phyloP scores from a whole-genome alignment of 1,140 invertebrate species.

The Drosophila repletoides region DNA sequence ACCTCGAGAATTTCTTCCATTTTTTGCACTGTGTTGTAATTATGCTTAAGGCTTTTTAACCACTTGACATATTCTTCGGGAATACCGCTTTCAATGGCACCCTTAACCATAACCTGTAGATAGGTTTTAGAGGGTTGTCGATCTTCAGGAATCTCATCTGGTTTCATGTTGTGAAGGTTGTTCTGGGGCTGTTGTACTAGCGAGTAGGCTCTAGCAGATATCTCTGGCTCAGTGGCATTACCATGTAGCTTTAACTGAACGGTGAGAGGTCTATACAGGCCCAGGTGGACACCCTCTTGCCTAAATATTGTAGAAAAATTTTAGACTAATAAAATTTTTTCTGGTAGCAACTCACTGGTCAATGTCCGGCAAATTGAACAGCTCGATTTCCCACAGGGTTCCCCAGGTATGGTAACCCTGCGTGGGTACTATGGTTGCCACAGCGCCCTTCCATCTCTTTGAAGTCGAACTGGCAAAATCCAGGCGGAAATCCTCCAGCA shows the following conservation, averaged over 20 bases:
- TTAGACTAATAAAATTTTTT: neutral
- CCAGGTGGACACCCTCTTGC: slow-evolving; percentile 58
- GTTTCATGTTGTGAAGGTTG: slow-evolving; percentile 23
- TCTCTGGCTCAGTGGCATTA: neutral
- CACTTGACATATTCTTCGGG: slow-evolving; percentile 53
- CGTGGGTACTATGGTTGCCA: slow-evolving; percentile 69
- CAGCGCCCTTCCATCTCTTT: slow-evolving; percentile 55
- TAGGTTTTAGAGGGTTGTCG: slow-evolving; percentile 73
- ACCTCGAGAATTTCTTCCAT: slow-evolving; percentile 50
- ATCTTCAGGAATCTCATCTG: slow-evolving; percentile 22
- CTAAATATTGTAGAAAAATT: slow-evolving; percentile 15
- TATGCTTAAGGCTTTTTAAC: slow-evolving; percentile 59
- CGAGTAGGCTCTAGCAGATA: slow-evolving; percentile 52
- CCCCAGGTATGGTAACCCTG: slow-evolving; percentile 44
- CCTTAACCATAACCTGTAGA: slow-evolving; percentile 67
- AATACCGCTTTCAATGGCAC: slow-evolving; percentile 63
- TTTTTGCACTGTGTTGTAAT: slow-evolving; percentile 28
- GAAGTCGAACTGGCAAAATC: slow-evolving; percentile 43
- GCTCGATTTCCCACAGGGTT: slow-evolving; percentile 67
- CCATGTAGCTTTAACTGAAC: slow-evolving; percentile 36
- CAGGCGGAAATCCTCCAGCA: slow-evolving; percentile 50
- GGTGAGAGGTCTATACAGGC: slow-evolving; percentile 47
- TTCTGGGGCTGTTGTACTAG: slow-evolving; percentile 52
- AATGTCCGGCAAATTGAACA: slow-evolving; percentile 55
- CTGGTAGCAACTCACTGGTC: slow-evolving; percentile 70